phyloP scores from a whole-genome alignment of 2,797 vertebrate genomes.

The Parauchenoglanis punctatus region DNA sequence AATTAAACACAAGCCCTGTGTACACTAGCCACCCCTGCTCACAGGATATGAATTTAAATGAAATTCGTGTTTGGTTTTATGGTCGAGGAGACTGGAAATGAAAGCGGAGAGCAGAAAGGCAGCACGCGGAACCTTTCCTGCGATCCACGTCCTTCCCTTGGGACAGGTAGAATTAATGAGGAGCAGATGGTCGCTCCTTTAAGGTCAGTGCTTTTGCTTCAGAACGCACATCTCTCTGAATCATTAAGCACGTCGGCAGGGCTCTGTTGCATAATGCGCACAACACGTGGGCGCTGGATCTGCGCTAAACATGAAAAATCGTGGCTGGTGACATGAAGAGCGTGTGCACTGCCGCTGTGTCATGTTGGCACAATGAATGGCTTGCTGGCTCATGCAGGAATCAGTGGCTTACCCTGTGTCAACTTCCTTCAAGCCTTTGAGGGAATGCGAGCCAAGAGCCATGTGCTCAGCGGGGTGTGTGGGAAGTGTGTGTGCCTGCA shows the following conservation, averaged over 20 bases:
- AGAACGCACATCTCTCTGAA: constrained; percentile 54
- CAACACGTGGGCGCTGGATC: constrained; percentile 23
- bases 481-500: constrained; percentile 33
- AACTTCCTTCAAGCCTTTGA: constrained; percentile 38
- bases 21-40: constrained; percentile 33
- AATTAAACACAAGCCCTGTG: constrained; percentile 49
- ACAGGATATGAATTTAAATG: constrained; percentile 46
- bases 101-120: constrained; percentile 39
- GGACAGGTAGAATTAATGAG: constrained; percentile 59
- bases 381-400: constrained; percentile 20
- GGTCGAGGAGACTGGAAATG: constrained; percentile 44
- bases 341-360: neutral
- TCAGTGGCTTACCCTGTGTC: constrained; percentile 44
- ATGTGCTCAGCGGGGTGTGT: constrained; percentile 36
- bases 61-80: constrained; percentile 48
- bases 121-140: constrained; percentile 41
- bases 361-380: constrained; percentile 13
- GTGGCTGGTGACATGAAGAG: neutral
- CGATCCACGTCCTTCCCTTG: constrained; percentile 59
- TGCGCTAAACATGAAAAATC: constrained; percentile 35
- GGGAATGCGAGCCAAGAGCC: constrained; percentile 33
- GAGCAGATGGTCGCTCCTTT: constrained; percentile 65
- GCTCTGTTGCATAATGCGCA: constrained; percentile 41
- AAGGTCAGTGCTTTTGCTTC: constrained; percentile 62
- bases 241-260: constrained; percentile 53